Percentiles rank a stretch among this genome's conserved stretches.
Evolutionary conservation across 2,797 vertebrate genomes (phyloP).

Genomic region (Etheostoma nigrum): DNA sequence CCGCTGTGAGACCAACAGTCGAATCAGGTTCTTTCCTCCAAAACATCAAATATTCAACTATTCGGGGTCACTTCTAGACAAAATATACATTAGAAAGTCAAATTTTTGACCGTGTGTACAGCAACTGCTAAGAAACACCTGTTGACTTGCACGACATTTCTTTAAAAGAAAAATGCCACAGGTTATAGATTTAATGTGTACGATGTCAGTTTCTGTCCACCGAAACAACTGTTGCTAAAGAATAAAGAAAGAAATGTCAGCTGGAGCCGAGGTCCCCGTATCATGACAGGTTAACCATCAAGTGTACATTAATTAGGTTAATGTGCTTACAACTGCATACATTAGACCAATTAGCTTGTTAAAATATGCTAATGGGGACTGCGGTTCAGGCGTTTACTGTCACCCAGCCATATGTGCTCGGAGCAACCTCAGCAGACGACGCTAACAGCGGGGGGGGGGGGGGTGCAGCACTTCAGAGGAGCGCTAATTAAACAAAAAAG

Average conservation of each 20-base stretch:
- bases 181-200: neutral
- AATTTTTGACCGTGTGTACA: neutral
- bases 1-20: too few species aligned
- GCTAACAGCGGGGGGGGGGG: constrained; percentile 58
- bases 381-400: constrained; percentile 55
- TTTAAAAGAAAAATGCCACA: neutral
- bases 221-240: neutral
- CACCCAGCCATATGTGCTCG: constrained; percentile 58
- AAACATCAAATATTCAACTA: too few species aligned
- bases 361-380: constrained; percentile 55
- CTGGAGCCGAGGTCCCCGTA: constrained; percentile 26
- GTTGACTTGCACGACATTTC: neutral
- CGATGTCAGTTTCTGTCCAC: neutral
- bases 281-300: constrained; percentile 17
- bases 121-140: neutral
- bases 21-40: too few species aligned
- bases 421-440: constrained; percentile 56
- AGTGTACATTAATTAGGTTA: constrained; percentile 48
- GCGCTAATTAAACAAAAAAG: constrained; percentile 66
- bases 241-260: neutral
- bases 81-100: neutral
- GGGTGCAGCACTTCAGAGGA: constrained; percentile 51
- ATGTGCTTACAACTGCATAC: constrained; percentile 58
- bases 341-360: constrained; percentile 60
- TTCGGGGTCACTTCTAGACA: too few species aligned